Evolutionary conservation across 2,888 invertebrate genomes (phyloP), one percentile per base, ranked within the genome.

Genomic region (Cheilosia grossa): DNA sequence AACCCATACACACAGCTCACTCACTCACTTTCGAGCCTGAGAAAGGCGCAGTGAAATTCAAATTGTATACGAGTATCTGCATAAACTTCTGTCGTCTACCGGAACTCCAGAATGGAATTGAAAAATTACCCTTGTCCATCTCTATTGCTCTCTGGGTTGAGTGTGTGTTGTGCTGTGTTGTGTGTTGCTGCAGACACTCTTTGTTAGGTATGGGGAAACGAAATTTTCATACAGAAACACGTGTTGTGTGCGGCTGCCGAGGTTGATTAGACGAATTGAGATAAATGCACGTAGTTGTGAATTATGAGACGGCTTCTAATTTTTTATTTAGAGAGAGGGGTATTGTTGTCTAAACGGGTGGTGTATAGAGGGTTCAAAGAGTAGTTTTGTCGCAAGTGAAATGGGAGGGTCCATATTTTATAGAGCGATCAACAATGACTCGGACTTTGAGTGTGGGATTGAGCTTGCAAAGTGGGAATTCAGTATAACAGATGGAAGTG

Each of bases 121-220:
- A 58, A 83, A 83, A 83, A 83, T 83, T 83, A 80, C 83, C 83
- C 83, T 83, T 80, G 79, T 80, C 80, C 79, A 83, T 74, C 54
- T 63, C 59, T 72, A 72, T 67, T 49, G 67, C 72, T 78, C 51
- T 72, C 54, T 42, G 78, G 78, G 61, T 54, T 72, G 51, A 72
- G 54, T 59, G 59, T 42, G 40, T 64, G 51, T 79, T 37, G 59
- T 33, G 30, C 13, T 66, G 37, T 37, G 59, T 42, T n/a, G n/a
- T 66, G 37, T 37, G 40, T 17, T 59, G 27, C 53, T 56, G 54
- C 27, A 70, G 59, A 49, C 72, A 66, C 70, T 54, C 44, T 58
- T 59, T 47, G 53, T 53, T 19, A 17, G 64, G 2, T 37, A 17
- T 5, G 44, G n/a, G 37, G n/a, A 51, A 51, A 24, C 2, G 47